phyloP scores from a whole-genome alignment of 2,797 vertebrate species.

The Ctenopoma kingsleyae region DNA sequence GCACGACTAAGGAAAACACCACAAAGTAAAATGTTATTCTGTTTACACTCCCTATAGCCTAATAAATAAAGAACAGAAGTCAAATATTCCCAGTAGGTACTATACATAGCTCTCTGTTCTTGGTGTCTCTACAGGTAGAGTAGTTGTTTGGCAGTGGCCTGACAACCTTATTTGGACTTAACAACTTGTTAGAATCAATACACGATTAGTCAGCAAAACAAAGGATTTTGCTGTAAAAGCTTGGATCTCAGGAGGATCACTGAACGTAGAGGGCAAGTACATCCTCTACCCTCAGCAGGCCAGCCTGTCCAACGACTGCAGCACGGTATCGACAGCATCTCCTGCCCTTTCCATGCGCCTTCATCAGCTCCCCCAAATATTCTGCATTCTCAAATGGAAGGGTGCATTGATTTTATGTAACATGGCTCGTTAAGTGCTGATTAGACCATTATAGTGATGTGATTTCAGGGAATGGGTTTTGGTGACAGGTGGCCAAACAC shows the following conservation, averaged over 20 bases:
- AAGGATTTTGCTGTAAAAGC: conserved; percentile 84
- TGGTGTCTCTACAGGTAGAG: conserved; percentile 56
- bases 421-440: conserved; percentile 85
- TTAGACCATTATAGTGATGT: conserved; percentile 84
- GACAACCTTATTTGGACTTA: conserved; percentile 76
- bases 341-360: conserved; percentile 62
- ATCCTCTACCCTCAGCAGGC: conserved; percentile 59
- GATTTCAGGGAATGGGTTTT: conserved; percentile 80
- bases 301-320: conserved; percentile 35
- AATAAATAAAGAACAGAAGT: conserved; percentile 40
- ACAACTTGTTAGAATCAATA: conserved; percentile 83
- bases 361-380: conserved; percentile 78
- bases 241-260: conserved; percentile 67
- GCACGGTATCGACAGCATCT: conserved; percentile 68
- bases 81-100: conserved; percentile 16
- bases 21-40: conserved; percentile 21
- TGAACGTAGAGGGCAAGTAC: conserved; percentile 66
- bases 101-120: conserved; percentile 33
- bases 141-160: conserved; percentile 67
- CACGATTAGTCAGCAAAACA: conserved; percentile 85
- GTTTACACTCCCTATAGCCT: conserved; percentile 11
- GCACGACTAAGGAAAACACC: conserved; percentile 15
- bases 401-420: conserved; percentile 85
- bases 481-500: conserved; percentile 76
- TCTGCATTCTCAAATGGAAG: conserved; percentile 73